Percentiles rank a stretch among this genome's conserved stretches.
Conservation (phyloP, 2,888 invertebrate genomes). For the Eutolmus rufibarbis region DNA sequence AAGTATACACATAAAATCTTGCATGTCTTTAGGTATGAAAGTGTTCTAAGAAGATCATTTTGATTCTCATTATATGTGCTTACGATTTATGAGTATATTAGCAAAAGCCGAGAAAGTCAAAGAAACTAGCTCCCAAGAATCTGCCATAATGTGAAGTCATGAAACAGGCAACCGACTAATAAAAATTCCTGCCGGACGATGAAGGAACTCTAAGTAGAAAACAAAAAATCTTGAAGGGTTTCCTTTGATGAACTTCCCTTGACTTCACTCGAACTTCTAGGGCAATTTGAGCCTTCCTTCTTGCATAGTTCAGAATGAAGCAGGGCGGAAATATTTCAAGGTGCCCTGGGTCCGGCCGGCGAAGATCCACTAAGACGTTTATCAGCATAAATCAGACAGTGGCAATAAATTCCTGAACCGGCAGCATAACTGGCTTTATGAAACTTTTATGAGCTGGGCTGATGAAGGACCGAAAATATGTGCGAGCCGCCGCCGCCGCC, state of each 20-base stretch:
- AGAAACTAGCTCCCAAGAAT: neutral
- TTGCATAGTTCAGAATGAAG: neutral
- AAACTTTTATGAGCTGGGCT: conserved; percentile 13
- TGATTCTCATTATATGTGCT: neutral
- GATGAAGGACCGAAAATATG: neutral
- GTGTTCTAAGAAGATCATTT: neutral
- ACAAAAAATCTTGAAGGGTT: neutral
- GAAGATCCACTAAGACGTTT: neutral
- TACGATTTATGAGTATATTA: neutral
- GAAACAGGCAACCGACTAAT: neutral
- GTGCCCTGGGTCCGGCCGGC: neutral
- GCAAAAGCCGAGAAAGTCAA: neutral
- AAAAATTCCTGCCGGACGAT: neutral
- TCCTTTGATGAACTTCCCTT: conserved; percentile 2
- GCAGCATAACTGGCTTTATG: neutral
- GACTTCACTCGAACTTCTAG: neutral
- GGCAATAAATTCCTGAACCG: neutral
- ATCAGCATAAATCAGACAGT: conserved; percentile 5
- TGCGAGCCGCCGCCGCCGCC: neutral
- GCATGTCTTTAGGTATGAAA: neutral
- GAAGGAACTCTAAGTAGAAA: neutral
- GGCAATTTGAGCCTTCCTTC: neutral
- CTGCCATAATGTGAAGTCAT: neutral
- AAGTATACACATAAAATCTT: too few species aligned
- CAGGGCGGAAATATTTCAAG: neutral